These are phyloP conservation scores for Lithophane leautieri DNA, from an alignment of 2,888 invertebrate species.

Conservation along the genomic window DNA sequence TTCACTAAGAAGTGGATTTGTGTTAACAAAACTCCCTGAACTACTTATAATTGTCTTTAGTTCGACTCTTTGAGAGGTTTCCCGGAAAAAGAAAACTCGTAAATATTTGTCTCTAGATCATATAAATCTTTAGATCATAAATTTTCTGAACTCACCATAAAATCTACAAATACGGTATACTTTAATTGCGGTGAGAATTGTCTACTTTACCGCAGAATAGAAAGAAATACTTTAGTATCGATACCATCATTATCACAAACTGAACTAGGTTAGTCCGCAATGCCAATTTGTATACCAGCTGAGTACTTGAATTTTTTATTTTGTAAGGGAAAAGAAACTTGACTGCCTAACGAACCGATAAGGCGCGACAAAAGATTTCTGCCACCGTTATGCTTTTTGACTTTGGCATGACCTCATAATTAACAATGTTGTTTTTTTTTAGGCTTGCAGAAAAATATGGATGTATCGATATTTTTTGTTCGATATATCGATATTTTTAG, in stretches of 20 bases:
- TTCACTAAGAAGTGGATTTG: background rate
- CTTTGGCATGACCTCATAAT: background rate
- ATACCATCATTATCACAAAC: constrained; percentile 20
- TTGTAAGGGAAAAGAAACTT: constrained; percentile 9
- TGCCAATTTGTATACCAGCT: constrained; percentile 15
- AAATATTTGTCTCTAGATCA: background rate
- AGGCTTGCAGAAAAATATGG: too few relatives aligned
- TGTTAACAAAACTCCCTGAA: background rate
- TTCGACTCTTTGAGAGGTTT: too few relatives aligned
- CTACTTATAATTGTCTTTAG: background rate
- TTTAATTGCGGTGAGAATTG: constrained; percentile 14
- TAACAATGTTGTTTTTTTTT: constrained; percentile 21
- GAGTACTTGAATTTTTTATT: constrained; percentile 23
- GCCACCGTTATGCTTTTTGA: constrained; percentile 25
- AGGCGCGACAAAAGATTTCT: constrained; percentile 37
- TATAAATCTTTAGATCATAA: constrained; percentile 9
- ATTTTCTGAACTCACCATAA: constrained; percentile 15
- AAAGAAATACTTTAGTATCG: constrained; percentile 19
- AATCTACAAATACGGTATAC: constrained; percentile 4
- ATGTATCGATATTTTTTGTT: too few relatives aligned
- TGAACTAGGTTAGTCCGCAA: constrained; percentile 21
- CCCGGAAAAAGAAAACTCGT: background rate
- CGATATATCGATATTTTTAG: too few relatives aligned
- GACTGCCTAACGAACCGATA: constrained; percentile 47
- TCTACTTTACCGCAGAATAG: constrained; percentile 15